A percentile compares a stretch with the other conserved stretches of the same genome.
These are phyloP conservation scores for Dasypolia templi DNA, from an alignment of 2,888 invertebrate genomes.

Conservation along the genomic window DNA sequence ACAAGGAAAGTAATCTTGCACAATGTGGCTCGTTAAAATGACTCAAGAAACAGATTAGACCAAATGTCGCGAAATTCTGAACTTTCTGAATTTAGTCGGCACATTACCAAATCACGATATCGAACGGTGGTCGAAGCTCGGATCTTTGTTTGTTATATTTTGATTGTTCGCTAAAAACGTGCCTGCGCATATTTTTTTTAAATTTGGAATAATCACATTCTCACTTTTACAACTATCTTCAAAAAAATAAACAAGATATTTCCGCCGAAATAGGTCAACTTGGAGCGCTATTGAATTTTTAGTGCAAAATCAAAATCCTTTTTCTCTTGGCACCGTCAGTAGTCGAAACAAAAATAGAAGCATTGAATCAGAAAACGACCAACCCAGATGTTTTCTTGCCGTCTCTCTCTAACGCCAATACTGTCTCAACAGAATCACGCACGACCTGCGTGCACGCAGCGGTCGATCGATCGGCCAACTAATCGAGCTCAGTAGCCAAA, in stretches of 20 bases:
- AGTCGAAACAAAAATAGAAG: constrained; percentile 64
- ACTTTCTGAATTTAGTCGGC: constrained; percentile 23
- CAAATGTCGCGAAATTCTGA: constrained; percentile 34
- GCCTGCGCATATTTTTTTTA: not conserved
- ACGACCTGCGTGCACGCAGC: constrained; percentile 68
- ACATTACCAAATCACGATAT: constrained; percentile 24
- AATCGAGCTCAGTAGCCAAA: constrained; percentile 44
- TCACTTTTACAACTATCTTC: not conserved
- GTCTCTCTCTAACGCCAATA: constrained; percentile 69
- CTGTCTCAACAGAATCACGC: constrained; percentile 73
- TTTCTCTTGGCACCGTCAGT: constrained; percentile 63
- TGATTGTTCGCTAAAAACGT: constrained; percentile 10
- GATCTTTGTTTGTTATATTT: constrained; percentile 42
- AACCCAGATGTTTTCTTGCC: constrained; percentile 80
- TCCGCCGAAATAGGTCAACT: constrained; percentile 56
- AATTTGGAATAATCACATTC: not conserved
- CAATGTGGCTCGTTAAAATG: constrained; percentile 14
- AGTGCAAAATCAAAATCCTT: constrained; percentile 60
- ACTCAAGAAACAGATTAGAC: constrained; percentile 16
- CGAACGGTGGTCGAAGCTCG: not conserved
- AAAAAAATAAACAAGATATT: constrained; percentile 17
- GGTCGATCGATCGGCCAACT: constrained; percentile 60
- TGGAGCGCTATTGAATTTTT: constrained; percentile 18
- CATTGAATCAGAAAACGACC: constrained; percentile 70
- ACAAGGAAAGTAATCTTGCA: constrained; percentile 20